Evolutionary conservation across 2,797 vertebrate species (phyloP).

Genomic region (Tinamus major): DNA sequence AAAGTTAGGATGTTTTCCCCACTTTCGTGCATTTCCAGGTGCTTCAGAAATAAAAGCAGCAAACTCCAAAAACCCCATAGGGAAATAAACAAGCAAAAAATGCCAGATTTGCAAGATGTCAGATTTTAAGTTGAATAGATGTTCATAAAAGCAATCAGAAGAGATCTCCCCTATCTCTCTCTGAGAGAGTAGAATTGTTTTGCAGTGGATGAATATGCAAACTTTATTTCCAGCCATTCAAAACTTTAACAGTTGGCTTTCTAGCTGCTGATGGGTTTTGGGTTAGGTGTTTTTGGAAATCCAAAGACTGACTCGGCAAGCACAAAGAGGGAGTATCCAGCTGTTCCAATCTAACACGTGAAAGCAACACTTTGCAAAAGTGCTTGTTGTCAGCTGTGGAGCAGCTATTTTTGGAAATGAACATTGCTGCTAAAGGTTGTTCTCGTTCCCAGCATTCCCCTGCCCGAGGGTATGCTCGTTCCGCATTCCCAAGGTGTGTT

Average conservation of each 20-base stretch:
- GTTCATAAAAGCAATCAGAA: neutral
- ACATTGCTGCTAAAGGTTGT: slow-evolving; percentile 34
- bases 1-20: neutral
- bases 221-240: neutral
- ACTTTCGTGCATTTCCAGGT: neutral
- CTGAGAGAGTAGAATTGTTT: neutral
- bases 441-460: slow-evolving; percentile 31
- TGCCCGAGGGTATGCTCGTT: slow-evolving; percentile 42
- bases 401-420: slow-evolving; percentile 43
- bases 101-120: neutral
- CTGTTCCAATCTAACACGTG: slow-evolving; percentile 35
- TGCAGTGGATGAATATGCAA: neutral
- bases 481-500: slow-evolving; percentile 32
- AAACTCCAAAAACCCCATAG: neutral
- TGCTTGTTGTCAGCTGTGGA: slow-evolving; percentile 47
- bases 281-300: neutral
- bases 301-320: neutral
- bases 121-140: neutral
- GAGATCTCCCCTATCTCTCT: neutral
- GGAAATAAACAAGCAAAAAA: neutral
- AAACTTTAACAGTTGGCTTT: neutral
- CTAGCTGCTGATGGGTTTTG: neutral
- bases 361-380: slow-evolving; percentile 30
- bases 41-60: neutral
- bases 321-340: slow-evolving; percentile 1